Percentiles rank a stretch among this genome's conserved stretches.
phyloP scores from a whole-genome alignment of 2,113 vertebrate genomes.

The Chlorodrepanis virens region DNA sequence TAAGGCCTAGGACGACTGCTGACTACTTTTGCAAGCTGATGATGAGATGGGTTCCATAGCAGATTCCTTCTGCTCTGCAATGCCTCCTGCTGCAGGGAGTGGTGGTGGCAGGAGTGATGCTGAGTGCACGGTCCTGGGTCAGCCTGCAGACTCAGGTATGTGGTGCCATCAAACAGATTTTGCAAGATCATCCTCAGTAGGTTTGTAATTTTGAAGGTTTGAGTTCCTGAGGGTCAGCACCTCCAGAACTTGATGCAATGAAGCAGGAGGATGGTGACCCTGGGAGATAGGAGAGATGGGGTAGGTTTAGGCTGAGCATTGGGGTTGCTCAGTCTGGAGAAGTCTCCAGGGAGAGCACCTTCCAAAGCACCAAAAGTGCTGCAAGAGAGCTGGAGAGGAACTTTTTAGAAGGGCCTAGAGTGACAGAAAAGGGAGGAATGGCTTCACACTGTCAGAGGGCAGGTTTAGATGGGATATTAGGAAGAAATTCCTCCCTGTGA shows the following conservation, averaged over 20 bases:
- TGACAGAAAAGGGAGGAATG: neutral
- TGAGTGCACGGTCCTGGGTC: neutral
- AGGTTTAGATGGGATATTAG: neutral
- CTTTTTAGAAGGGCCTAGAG: neutral
- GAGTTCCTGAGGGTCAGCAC: neutral
- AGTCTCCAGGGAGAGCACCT: neutral
- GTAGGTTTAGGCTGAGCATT: neutral
- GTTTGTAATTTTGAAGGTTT: neutral
- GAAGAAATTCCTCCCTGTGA: neutral
- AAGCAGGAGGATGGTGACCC: neutral
- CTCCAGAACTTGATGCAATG: neutral
- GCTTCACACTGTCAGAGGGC: neutral
- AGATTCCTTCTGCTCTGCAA: neutral
- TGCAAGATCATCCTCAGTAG: neutral
- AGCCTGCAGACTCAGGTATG: neutral
- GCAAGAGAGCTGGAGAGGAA: neutral
- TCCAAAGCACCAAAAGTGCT: neutral
- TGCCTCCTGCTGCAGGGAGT: neutral
- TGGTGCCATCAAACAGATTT: neutral
- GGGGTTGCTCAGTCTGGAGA: fast-evolving
- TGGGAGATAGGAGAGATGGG: neutral
- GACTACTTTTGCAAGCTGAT: neutral
- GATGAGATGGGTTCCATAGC: neutral
- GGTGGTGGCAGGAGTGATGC: neutral
- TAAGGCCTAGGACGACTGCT: neutral